Base-by-base conservation (phyloP, 2,113 vertebrate species). In the Sceloporus tristichus region DNA sequence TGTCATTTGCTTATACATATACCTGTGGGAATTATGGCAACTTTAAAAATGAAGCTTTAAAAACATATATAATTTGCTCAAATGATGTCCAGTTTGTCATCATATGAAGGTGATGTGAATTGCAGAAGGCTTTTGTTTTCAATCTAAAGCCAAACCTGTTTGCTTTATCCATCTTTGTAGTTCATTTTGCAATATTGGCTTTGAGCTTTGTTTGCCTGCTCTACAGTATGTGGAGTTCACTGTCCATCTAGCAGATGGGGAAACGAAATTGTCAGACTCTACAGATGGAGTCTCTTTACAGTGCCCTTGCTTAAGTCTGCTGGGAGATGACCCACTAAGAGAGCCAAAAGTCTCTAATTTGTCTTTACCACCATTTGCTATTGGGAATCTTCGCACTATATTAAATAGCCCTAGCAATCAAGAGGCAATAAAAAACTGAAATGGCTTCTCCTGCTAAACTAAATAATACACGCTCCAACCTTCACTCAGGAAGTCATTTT, bases 221-320 rank as follows among this genome's bases (percentile, higher is more conserved):
- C 91, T 87, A 90, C 93, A 94, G 90, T 1, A 88, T 92, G 95
- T 84, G n/a, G 87, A 92, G 91, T 90, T 75, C 74, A 1, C 53
- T 94, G 95, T 95, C 95, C 94, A 95, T 89, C 95, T 93, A 93
- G 95, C 95, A 96, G 95, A 96, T 95, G 95, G 94, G 92, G 86
- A 86, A 94, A 92, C 0, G 80, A 84, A 66, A 93, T 91, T 75
- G 0, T 90, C 88, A 92, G 91, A 92, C 90, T 91, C 93, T 23
- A 0, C 95, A 96, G 95, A 95, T 96, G 95, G 95, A 96, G 94
- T 93, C 93, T 92, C 93, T 84, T 79, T 92, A 73, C 93, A 83
- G 83, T 95, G 95, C 93, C 93, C 93, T 94, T 89, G 91, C 94
- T 88, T 29, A 93, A 90, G 84, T 89, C 95, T 93, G 94, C 73